These are phyloP conservation scores for Phrynocephalus vlangalii DNA, from an alignment of 2,797 vertebrate species.

Conservation along the genomic window DNA sequence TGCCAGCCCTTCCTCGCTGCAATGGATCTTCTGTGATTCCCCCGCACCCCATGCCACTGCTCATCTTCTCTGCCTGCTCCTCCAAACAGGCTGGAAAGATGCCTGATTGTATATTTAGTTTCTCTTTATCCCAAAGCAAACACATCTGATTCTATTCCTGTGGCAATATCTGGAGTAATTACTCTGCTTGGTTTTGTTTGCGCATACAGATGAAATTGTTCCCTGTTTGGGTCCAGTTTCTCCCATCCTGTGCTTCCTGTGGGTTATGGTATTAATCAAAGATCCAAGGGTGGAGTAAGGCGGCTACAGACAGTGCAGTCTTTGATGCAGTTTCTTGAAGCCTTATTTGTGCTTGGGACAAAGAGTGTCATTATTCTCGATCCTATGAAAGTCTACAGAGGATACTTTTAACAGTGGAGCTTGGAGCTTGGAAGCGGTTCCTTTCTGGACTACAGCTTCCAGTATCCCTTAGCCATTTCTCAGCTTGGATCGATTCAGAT, in stretches of 20 bases:
- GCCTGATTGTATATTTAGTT: constrained; percentile 35
- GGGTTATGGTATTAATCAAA: constrained; percentile 1
- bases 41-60: not conserved
- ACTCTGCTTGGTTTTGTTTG: constrained; percentile 31
- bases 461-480: no score
- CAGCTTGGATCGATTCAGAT: no score
- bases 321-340: constrained; percentile 3
- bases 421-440: no score
- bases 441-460: no score
- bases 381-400: not conserved
- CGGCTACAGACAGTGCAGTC: not conserved
- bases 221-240: constrained; percentile 13
- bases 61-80: not conserved
- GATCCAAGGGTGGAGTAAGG: not conserved
- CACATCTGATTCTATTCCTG: constrained; percentile 27
- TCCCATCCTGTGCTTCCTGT: not conserved
- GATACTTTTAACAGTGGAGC: not conserved
- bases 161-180: constrained; percentile 34
- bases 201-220: constrained; percentile 28
- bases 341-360: not conserved
- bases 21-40: not conserved
- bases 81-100: constrained; percentile 10
- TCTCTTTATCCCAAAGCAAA: constrained; percentile 36
- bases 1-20: not conserved
- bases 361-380: not conserved